Evolutionary conservation across 2,888 invertebrate species (phyloP).

Genomic region (Philonicus albiceps): DNA sequence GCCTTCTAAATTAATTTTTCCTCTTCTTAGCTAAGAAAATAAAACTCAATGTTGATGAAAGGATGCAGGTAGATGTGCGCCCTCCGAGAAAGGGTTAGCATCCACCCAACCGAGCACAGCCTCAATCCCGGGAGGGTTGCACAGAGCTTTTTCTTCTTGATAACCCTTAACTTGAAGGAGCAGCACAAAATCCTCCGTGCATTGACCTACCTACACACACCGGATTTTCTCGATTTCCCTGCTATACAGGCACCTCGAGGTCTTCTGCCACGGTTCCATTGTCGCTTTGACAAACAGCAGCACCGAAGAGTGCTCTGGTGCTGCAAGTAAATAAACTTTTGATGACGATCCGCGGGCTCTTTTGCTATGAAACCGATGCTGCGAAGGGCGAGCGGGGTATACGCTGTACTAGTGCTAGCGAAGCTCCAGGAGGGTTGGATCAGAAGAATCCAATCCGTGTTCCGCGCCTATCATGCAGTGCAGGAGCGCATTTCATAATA

Average conservation of each 20-base stretch:
- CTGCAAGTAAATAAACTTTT: slow-evolving; percentile 39
- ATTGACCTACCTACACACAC: slow-evolving; percentile 63
- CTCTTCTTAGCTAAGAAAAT: slow-evolving; percentile 32
- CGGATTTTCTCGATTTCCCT: slow-evolving; percentile 48
- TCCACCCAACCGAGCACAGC: not conserved
- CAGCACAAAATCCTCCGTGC: slow-evolving; percentile 59
- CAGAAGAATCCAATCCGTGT: slow-evolving; percentile 15
- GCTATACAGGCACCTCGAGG: slow-evolving; percentile 18
- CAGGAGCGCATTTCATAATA: slow-evolving; percentile 19
- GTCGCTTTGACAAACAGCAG: slow-evolving; percentile 7
- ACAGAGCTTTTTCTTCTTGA: slow-evolving; percentile 43
- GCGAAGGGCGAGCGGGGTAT: not conserved
- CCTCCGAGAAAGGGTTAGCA: not conserved
- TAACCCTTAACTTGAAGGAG: slow-evolving; percentile 44
- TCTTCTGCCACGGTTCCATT: slow-evolving; percentile 19
- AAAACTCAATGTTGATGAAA: not conserved
- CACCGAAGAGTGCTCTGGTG: not conserved
- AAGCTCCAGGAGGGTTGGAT: not conserved
- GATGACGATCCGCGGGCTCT: not conserved
- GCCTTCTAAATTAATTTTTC: slow-evolving; percentile 34
- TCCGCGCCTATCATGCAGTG: slow-evolving; percentile 24
- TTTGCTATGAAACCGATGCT: not conserved
- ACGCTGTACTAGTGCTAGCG: not conserved
- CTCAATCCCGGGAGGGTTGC: slow-evolving; percentile 4
- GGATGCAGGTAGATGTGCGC: not conserved